These are phyloP conservation scores for Halictus quadricinctus DNA, from an alignment of 2,888 invertebrate species.

Conservation along the genomic window DNA sequence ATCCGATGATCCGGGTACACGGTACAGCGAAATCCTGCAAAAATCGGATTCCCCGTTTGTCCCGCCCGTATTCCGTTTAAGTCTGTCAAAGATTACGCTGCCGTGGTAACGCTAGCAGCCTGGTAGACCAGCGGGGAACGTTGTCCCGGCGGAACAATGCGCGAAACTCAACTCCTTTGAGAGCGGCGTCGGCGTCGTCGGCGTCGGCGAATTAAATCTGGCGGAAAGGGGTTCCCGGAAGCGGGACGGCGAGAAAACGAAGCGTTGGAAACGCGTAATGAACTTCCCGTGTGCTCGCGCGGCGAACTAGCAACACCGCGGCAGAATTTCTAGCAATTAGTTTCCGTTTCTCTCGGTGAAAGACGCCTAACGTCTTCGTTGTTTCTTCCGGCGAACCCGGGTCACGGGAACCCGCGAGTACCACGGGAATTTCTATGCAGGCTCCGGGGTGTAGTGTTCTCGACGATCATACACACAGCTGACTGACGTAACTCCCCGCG, in stretches of 20 bases:
- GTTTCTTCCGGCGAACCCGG: slow-evolving; percentile 20
- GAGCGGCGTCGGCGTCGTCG: background rate
- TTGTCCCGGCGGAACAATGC: slow-evolving; percentile 33
- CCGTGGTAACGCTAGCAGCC: slow-evolving; percentile 12
- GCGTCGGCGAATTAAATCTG: slow-evolving; percentile 45
- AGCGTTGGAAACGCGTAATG: slow-evolving; percentile 54
- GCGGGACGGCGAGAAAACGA: slow-evolving; percentile 33
- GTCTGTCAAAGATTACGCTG: slow-evolving; percentile 21
- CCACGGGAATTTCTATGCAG: background rate
- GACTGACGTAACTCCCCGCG: background rate
- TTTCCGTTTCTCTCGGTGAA: slow-evolving; percentile 60
- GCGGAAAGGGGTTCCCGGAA: slow-evolving; percentile 10
- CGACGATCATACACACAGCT: slow-evolving; percentile 21
- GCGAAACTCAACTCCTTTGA: slow-evolving; percentile 15
- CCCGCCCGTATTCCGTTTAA: background rate
- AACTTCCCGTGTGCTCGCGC: slow-evolving; percentile 40
- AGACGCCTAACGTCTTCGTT: slow-evolving; percentile 33
- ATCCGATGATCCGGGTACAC: slow-evolving; percentile 21
- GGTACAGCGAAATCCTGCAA: slow-evolving; percentile 19
- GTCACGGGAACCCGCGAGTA: background rate
- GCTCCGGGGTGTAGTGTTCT: background rate
- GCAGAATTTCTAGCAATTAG: slow-evolving; percentile 67
- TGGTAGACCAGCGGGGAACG: background rate
- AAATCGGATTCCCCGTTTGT: slow-evolving; percentile 5
- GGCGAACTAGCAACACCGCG: slow-evolving; percentile 15